These are phyloP conservation scores for Heliconius melpomene DNA, from an alignment of 1,140 invertebrate genomes.

Conservation along the genomic window DNA sequence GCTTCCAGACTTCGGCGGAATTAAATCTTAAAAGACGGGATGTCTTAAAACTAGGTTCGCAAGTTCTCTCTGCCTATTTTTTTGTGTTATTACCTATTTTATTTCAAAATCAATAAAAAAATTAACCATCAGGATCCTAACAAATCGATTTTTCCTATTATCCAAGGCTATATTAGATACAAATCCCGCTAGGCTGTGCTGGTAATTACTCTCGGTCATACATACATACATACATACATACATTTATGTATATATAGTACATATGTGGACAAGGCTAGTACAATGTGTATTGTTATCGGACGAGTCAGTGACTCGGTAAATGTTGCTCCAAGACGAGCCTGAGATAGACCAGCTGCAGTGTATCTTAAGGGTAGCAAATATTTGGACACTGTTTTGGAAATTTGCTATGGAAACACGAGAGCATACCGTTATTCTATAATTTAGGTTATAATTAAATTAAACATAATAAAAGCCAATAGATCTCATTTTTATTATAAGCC, in stretches of 20 bases:
- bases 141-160: background rate
- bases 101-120: too few species aligned
- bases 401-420: background rate
- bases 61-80: background rate
- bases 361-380: conserved; percentile 13
- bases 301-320: conserved; percentile 23
- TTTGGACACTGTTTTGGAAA: background rate
- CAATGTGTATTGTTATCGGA: conserved; percentile 21
- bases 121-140: too few species aligned
- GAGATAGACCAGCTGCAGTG: conserved; percentile 23
- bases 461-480: too few species aligned
- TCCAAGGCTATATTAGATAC: background rate
- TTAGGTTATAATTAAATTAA: background rate
- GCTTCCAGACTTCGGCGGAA: background rate
- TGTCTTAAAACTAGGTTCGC: background rate
- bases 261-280: conserved; percentile 4
- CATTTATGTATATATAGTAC: background rate
- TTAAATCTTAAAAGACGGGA: too few species aligned
- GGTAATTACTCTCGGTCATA: background rate
- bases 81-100: too few species aligned
- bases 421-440: background rate
- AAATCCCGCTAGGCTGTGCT: background rate
- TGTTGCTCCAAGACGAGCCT: conserved; percentile 13
- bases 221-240: background rate
- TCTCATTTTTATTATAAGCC: too few species aligned